Conservation (phyloP, 2,113 vertebrate species). For the Aphyosemion australe region DNA sequence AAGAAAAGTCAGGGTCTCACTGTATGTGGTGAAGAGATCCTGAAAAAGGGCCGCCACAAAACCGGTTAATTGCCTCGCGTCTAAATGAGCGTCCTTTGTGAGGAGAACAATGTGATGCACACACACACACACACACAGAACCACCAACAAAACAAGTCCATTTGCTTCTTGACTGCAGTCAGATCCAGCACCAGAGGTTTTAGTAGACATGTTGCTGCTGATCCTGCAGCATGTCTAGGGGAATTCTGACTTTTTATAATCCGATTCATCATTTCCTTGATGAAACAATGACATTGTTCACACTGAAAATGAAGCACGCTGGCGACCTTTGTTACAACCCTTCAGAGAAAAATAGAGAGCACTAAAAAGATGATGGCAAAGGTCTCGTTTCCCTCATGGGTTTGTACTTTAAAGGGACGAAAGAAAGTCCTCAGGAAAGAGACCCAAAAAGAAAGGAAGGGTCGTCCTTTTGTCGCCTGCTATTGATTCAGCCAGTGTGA, state of each 20-base stretch:
- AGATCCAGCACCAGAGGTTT: conserved; percentile 15
- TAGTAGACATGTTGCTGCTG: neutral
- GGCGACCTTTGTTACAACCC: conserved; percentile 71
- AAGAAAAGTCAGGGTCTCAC: conserved; percentile 62
- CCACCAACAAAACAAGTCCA: conserved; percentile 56
- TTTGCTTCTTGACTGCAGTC: conserved; percentile 53
- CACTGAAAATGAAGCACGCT: conserved; percentile 50
- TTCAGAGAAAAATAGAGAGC: conserved; percentile 44
- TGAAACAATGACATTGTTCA: conserved; percentile 62
- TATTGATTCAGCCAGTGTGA: conserved; percentile 75
- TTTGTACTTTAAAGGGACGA: conserved; percentile 69
- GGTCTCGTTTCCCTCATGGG: conserved; percentile 71
- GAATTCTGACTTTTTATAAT: too few species aligned
- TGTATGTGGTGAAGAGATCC: conserved; percentile 64
- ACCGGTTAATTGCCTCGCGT: conserved; percentile 68
- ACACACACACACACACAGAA: neutral
- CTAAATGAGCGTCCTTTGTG: conserved; percentile 77
- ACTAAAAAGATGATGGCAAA: conserved; percentile 72
- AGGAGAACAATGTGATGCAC: conserved; percentile 71
- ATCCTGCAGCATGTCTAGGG: too few species aligned
- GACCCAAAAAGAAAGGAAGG: conserved; percentile 50
- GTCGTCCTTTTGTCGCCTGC: conserved; percentile 73
- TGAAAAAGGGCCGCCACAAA: conserved; percentile 45
- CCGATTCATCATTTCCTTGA: too few species aligned
- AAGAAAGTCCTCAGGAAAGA: conserved; percentile 49